These are phyloP conservation scores for Nasonia longicornis DNA, from an alignment of 1,140 invertebrate genomes.

Conservation along the genomic window DNA sequence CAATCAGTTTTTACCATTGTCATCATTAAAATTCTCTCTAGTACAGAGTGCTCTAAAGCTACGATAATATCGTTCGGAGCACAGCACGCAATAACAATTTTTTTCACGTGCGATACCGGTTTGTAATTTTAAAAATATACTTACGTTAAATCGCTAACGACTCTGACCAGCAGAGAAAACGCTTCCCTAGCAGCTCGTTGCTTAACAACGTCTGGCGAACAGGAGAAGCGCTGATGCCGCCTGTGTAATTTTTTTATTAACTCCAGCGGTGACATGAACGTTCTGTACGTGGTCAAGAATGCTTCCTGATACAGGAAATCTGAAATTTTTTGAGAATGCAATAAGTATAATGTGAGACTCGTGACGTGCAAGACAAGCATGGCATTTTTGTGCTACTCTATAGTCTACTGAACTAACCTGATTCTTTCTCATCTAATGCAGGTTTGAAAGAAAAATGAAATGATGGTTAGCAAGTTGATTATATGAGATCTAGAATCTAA, in stretches of 20 bases:
- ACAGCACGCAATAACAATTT: neutral
- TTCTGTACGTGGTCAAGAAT: conserved; percentile 96
- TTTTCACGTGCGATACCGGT: neutral
- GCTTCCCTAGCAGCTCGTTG: conserved; percentile 87
- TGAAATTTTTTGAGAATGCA: conserved; percentile 61
- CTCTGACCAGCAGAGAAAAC: conserved; percentile 89
- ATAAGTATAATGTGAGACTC: neutral
- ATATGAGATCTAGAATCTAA: conserved; percentile 16
- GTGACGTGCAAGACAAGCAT: conserved; percentile 27
- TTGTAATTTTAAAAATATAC: conserved; percentile 59
- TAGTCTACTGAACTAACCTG: conserved; percentile 62
- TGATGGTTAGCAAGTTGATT: conserved; percentile 18
- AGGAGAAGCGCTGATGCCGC: conserved; percentile 87
- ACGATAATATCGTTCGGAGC: neutral
- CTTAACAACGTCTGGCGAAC: conserved; percentile 77
- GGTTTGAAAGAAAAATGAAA: conserved; percentile 45
- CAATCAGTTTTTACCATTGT: neutral
- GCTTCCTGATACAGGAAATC: conserved; percentile 96
- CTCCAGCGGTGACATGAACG: conserved; percentile 90
- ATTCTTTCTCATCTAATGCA: conserved; percentile 70
- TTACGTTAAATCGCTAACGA: conserved; percentile 95
- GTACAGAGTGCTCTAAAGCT: neutral
- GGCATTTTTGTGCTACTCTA: conserved; percentile 47
- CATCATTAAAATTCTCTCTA: neutral
- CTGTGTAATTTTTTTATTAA: conserved; percentile 89